A percentile compares a stretch with the other conserved stretches of the same genome.
These are phyloP conservation scores for Pygocentrus nattereri DNA, from an alignment of 2,797 vertebrate genomes.

Conservation along the genomic window DNA sequence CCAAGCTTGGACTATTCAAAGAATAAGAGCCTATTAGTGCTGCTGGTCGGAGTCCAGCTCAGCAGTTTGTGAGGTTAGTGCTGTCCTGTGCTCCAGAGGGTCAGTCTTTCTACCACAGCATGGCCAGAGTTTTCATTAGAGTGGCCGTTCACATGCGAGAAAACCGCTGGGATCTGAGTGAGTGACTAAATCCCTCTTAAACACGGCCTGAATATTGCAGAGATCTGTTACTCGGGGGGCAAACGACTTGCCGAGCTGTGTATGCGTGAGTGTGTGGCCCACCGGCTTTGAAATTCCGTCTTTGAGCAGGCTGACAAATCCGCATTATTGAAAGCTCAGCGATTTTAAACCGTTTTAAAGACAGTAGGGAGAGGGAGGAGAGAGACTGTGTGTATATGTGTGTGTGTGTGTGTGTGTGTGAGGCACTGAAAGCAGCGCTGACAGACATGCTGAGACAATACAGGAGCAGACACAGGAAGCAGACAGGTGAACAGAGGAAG, in stretches of 20 bases:
- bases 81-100: neutral
- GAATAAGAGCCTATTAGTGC: slow-evolving; percentile 6
- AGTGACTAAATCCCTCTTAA: slow-evolving; percentile 45
- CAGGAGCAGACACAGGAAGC: neutral
- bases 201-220: slow-evolving; percentile 37
- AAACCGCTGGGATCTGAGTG: slow-evolving; percentile 37
- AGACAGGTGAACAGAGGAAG: slow-evolving; percentile 2
- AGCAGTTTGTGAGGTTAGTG: neutral
- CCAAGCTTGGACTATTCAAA: neutral
- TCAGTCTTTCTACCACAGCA: neutral
- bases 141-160: slow-evolving; percentile 22
- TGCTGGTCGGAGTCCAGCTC: neutral
- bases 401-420: neutral
- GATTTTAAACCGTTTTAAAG: slow-evolving; percentile 48
- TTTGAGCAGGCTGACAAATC: slow-evolving; percentile 53
- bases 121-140: slow-evolving; percentile 37
- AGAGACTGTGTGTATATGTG: neutral
- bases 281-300: slow-evolving; percentile 46
- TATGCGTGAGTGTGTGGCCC: slow-evolving; percentile 27
- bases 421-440: neutral
- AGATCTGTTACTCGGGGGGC: slow-evolving; percentile 36
- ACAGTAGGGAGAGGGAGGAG: slow-evolving; percentile 3
- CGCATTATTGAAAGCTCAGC: slow-evolving; percentile 59
- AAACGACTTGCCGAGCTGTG: neutral
- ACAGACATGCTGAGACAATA: slow-evolving; percentile 18